These are phyloP conservation scores for Halesus radiatus DNA, from an alignment of 1,140 invertebrate genomes.

Conservation along the genomic window DNA sequence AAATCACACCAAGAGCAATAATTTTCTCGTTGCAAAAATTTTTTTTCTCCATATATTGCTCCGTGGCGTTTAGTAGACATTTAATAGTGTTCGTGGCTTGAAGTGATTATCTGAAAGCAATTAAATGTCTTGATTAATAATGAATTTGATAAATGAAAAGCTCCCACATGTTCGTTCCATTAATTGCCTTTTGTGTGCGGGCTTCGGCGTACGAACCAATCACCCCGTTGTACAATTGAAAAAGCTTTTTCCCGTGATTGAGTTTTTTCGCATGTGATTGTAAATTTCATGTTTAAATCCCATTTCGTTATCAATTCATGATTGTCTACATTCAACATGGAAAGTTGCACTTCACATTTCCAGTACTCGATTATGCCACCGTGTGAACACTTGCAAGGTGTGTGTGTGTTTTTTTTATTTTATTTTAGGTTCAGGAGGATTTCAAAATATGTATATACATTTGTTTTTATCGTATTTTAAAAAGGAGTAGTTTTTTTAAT, in stretches of 20 bases:
- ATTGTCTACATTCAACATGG: background rate
- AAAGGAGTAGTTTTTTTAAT: no score
- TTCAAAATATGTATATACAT: no score
- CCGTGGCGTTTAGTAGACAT: no score
- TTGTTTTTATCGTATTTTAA: no score
- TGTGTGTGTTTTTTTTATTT: no score
- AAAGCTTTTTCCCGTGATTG: background rate
- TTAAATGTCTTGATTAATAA: background rate
- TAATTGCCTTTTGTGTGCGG: background rate
- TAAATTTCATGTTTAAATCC: constrained; percentile 9
- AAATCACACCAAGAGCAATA: no score
- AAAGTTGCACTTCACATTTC: constrained; percentile 4
- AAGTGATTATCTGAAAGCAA: background rate
- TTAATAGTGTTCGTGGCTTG: background rate
- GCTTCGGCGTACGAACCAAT: background rate
- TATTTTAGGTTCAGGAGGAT: no score
- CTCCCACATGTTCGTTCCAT: background rate
- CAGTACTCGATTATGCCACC: background rate
- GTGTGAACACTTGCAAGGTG: no score
- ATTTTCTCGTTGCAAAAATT: no score
- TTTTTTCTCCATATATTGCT: no score
- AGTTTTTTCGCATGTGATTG: background rate
- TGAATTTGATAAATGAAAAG: no score
- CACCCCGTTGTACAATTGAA: no score
- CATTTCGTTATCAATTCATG: constrained; percentile 34